Evolutionary conservation across 2,797 vertebrate species (phyloP).

Genomic region (Eulemur rubriventer): DNA sequence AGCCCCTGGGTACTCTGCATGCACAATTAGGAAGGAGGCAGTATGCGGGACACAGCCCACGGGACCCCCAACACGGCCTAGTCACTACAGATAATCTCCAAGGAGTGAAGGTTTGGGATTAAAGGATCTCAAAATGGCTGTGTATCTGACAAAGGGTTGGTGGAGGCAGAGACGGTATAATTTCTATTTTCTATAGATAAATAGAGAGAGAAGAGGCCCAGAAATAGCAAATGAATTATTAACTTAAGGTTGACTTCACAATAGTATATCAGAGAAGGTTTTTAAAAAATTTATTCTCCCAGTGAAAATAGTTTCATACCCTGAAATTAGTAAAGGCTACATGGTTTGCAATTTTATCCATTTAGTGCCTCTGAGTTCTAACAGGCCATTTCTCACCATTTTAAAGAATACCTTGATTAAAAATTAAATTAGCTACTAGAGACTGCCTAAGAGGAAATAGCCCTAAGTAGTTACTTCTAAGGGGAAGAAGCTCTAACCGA

Average conservation of each 20-base stretch:
- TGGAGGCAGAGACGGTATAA: neutral
- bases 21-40: neutral
- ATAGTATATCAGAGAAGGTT: neutral
- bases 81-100: neutral
- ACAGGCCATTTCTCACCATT: slow-evolving; percentile 61
- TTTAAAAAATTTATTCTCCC: slow-evolving; percentile 25
- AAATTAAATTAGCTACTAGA: slow-evolving; percentile 53
- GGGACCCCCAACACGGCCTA: neutral
- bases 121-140: neutral
- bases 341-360: neutral
- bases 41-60: accelerated
- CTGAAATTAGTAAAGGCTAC: neutral
- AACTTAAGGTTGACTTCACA: neutral
- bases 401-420: slow-evolving; percentile 67
- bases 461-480: slow-evolving; percentile 3
- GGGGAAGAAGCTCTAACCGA: neutral
- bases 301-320: slow-evolving; percentile 50
- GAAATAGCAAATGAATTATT: neutral
- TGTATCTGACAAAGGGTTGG: neutral
- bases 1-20: neutral
- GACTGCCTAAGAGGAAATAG: neutral
- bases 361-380: neutral
- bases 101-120: neutral
- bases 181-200: neutral
- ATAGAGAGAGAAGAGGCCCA: neutral